Evolutionary conservation across 1,140 invertebrate species (phyloP).

Genomic region (Trachymyrmex cornetzi): DNA sequence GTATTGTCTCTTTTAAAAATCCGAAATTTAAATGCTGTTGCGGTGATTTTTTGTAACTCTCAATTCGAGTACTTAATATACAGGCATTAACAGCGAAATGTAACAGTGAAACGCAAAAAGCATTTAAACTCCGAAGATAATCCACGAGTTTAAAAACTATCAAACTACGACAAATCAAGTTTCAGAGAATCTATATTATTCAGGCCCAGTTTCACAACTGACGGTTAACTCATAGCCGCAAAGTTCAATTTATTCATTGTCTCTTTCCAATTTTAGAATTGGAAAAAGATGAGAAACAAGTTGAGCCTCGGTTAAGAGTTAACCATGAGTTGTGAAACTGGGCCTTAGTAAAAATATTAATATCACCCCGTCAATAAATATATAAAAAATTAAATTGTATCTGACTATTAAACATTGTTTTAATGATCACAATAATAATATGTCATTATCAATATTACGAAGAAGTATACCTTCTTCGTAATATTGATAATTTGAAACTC

Average conservation of each 20-base stretch:
- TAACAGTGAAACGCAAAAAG: conserved; percentile 9
- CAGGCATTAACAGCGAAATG: background rate
- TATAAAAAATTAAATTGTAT: background rate
- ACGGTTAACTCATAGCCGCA: too few species aligned
- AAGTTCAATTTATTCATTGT: too few species aligned
- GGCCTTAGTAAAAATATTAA: conserved; percentile 3
- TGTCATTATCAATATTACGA: conserved; percentile 26
- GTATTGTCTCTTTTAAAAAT: conserved; percentile 65
- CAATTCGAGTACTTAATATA: background rate
- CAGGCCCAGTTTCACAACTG: too few species aligned
- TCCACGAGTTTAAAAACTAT: conserved; percentile 16
- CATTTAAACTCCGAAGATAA: conserved; percentile 30
- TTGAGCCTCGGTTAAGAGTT: too few species aligned
- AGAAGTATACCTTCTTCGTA: conserved; percentile 31
- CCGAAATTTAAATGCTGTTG: conserved; percentile 36
- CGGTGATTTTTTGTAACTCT: background rate
- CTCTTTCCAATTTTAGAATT: too few species aligned
- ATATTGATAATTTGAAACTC: conserved; percentile 25
- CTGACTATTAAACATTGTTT: conserved; percentile 35
- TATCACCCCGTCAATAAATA: conserved; percentile 19
- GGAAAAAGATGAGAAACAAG: too few species aligned
- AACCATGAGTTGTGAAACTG: too few species aligned
- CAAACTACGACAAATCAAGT: conserved; percentile 7
- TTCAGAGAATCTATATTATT: background rate
- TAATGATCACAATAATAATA: conserved; percentile 43